Evolutionary conservation across 2,888 invertebrate genomes (phyloP), one percentile per base, ranked within the genome.

Genomic region (Sphaerophoria taeniata): DNA sequence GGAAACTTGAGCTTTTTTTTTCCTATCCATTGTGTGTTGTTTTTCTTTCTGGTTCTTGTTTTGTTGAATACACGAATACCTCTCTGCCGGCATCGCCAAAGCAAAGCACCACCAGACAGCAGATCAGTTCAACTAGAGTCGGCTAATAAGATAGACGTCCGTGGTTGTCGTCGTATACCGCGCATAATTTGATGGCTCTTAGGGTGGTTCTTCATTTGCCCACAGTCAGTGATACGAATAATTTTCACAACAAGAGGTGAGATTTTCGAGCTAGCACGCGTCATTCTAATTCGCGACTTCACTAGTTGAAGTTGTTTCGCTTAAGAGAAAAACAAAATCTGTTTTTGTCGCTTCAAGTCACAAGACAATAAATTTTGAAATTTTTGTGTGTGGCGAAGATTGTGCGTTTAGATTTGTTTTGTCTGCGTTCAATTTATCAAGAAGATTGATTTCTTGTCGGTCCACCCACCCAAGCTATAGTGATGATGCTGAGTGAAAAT

Each of bases 91-190:
- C 71, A 65, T 70, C 24, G 24, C 24, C 24, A 24, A 24, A 24
- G 24, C 24, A 24, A 24, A 24, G 24, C 24, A 24, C 24, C 24
- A 24, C 24, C 24, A 24, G 24, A 43, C 12, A 43, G 9, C 12
- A 81, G 85, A 81, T 85, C 85, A 85, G 85, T 85, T 85, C 70
- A 69, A 77, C 76, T 76, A 53, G 45, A 81, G 76, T 72, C 73
- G 69, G 73, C 77, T 69, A 70, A 53, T 76, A 70, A 81, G 70
- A 49, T 53, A 73, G 77, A 77, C 82, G 78, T 45, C 24, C 43
- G 9, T 39, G 0, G 24, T 39, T 3, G 76, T 75, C 55, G 36
- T 47, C 55, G 31, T 51, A 60, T 31, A 58, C 51, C 70, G 63
- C 56, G 55, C 43, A 34, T 9, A 16, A 45, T 39, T 16, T 31